Percentiles rank a stretch among this genome's conserved stretches.
These are phyloP conservation scores for Pyrrhosoma nymphula DNA, from an alignment of 2,888 invertebrate species.

Conservation along the genomic window DNA sequence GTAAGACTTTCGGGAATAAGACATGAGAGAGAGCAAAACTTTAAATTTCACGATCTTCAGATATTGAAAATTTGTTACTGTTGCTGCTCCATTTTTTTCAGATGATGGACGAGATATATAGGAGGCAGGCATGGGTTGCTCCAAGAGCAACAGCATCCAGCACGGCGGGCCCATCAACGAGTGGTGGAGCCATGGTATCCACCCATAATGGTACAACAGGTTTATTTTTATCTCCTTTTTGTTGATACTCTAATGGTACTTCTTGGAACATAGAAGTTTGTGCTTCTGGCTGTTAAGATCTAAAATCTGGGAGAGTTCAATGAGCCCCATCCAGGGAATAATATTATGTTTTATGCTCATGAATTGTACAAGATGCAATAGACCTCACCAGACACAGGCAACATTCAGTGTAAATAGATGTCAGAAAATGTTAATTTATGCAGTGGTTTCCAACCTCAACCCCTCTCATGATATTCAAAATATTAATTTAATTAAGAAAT, in stretches of 20 bases:
- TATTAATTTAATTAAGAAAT: too few relatives aligned
- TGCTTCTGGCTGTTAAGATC: background rate
- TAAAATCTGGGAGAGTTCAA: background rate
- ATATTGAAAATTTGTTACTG: background rate
- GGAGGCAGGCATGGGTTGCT: background rate
- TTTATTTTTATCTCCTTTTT: background rate
- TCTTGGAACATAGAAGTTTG: background rate
- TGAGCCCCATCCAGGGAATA: background rate
- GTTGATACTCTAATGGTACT: background rate
- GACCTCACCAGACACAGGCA: background rate
- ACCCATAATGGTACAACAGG: background rate
- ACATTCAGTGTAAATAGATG: background rate
- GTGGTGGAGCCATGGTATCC: background rate
- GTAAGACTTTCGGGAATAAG: background rate
- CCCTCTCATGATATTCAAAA: background rate
- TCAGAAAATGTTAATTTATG: background rate
- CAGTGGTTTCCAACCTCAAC: background rate
- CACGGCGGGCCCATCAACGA: background rate
- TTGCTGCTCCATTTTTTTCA: background rate
- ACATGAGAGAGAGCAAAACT: background rate
- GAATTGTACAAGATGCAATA: background rate
- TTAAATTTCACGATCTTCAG: background rate
- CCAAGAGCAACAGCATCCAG: background rate
- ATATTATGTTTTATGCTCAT: background rate
- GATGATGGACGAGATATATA: background rate